Conservation (phyloP, 2,797 vertebrate species). For the Pipistrellus pygmaeus region DNA sequence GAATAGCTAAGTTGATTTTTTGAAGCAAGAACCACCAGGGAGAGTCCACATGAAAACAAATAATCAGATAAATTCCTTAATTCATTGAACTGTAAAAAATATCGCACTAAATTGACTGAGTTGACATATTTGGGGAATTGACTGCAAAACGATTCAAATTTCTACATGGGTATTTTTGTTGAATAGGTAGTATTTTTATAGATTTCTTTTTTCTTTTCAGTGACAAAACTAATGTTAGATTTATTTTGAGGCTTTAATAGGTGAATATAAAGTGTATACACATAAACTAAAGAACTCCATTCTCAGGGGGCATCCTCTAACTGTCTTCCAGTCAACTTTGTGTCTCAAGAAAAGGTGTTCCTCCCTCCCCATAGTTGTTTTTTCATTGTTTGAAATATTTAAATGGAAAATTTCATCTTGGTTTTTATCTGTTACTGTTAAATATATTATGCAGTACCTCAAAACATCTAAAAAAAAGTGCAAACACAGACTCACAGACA, state of each 20-base stretch:
- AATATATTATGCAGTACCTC: neutral
- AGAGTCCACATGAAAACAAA: neutral
- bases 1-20: neutral
- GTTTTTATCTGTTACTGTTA: neutral
- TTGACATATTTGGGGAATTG: neutral
- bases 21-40: neutral
- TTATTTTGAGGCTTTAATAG: neutral
- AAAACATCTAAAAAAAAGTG: neutral
- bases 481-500: neutral
- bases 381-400: neutral
- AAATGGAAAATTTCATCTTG: neutral
- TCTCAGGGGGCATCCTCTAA: neutral
- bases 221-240: neutral
- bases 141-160: neutral
- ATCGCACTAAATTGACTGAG: neutral
- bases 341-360: neutral
- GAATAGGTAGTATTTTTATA: neutral
- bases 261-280: neutral
- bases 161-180: neutral
- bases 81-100: neutral
- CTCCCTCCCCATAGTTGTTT: neutral
- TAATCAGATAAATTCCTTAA: neutral
- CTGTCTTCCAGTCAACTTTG: neutral
- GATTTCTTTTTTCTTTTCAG: neutral
- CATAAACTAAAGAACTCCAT: neutral